A percentile compares a stretch with the other conserved stretches of the same genome.
phyloP scores from a whole-genome alignment of 2,797 vertebrate genomes.

The Tangara arthus region DNA sequence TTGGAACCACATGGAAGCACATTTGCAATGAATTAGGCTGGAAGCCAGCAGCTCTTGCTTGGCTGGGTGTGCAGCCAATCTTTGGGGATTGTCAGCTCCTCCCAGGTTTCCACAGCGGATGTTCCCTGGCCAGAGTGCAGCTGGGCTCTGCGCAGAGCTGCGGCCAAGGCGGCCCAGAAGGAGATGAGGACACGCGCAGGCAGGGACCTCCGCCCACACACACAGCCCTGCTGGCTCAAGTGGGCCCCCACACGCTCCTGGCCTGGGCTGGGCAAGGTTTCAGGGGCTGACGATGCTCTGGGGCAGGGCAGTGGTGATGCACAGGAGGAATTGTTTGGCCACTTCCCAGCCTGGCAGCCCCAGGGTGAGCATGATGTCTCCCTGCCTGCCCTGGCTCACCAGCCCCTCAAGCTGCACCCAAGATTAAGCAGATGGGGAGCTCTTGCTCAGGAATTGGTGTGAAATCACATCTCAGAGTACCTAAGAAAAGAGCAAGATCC shows the following conservation, averaged over 20 bases:
- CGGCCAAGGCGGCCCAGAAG: slow-evolving; percentile 79
- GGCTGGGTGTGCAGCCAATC: slow-evolving; percentile 67
- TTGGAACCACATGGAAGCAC: slow-evolving; percentile 74
- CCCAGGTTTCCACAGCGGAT: slow-evolving; percentile 84
- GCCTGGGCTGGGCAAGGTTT: background rate
- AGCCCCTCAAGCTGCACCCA: background rate
- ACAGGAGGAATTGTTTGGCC: background rate
- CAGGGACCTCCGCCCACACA: background rate
- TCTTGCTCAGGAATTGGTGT: background rate
- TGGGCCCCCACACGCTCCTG: fast-evolving
- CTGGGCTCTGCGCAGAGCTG: slow-evolving; percentile 85
- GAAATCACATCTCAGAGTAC: background rate
- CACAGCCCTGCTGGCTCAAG: background rate
- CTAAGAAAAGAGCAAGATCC: background rate
- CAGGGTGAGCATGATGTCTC: background rate
- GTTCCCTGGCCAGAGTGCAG: slow-evolving; percentile 88
- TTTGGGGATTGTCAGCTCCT: slow-evolving; percentile 75
- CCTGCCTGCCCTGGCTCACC: background rate
- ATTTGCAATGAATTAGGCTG: slow-evolving; percentile 73
- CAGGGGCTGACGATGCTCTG: background rate
- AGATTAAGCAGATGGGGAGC: background rate
- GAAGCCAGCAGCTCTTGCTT: slow-evolving; percentile 68
- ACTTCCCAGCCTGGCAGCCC: background rate
- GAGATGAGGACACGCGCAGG: slow-evolving; percentile 5
- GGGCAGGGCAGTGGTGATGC: background rate